Base-by-base conservation (phyloP, 2,113 vertebrate genomes). In the Scytalopus superciliaris region DNA sequence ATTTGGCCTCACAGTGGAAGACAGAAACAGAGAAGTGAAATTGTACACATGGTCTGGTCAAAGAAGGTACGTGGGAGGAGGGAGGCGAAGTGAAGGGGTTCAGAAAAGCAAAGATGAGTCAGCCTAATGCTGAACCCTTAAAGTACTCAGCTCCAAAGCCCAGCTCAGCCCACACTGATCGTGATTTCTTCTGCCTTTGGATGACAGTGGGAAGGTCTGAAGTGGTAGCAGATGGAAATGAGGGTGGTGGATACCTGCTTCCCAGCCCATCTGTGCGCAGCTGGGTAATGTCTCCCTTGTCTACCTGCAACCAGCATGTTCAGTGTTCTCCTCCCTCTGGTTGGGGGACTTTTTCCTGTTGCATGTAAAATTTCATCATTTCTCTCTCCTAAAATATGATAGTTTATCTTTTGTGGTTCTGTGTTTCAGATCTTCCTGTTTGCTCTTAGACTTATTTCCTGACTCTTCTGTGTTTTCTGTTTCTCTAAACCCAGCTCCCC, bases 391-490 rank as follows among this genome's bases (percentile, higher is more conserved):
- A 70, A 74, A 94, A 67, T 73, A 80, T 12, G n/a, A 37, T 67
- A 57, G 78, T 94, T 94, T 88, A 59, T 84, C 87, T 83, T 86
- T 28, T 96, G 90, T 0, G 49, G 92, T 84, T 94, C 75, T 75
- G 72, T n/a, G 35, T 94, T 88, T 95, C 85, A 83, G n/a, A 33
- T 96, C 91, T 96, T 95, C 94, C 90, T 91, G 68, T 89, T 6
- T 27, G 22, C 28, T 72, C 68, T 85, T 62, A 69, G 23, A 40
- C 72, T 81, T 87, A 33, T 19, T 94, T 95, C 94, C 92, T 94
- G 93, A 60, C 85, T 60, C 70, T 60, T 84, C 78, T 86, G 18
- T 5, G 2, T 77, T 90, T 91, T 96, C 82, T 86, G 85, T 90
- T 96, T 90, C 92, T 52, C 33, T 81, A 57, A 80, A 75, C 42